Percentiles rank a stretch among this genome's conserved stretches.
Conservation (phyloP, 2,888 invertebrate species). For the Synergus gifuensis region DNA sequence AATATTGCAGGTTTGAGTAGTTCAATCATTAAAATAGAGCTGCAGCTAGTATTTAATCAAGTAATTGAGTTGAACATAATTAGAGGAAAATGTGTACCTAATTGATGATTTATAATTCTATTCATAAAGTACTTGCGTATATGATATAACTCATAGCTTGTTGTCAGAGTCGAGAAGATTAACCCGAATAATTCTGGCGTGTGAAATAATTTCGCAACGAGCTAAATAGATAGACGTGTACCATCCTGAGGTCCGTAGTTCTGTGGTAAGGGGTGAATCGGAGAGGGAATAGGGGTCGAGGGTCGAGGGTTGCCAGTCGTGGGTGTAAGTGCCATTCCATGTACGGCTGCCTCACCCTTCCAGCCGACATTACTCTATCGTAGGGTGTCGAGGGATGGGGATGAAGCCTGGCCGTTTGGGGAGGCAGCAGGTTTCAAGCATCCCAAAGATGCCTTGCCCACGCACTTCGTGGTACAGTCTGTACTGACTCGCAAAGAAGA, state of each 20-base stretch:
- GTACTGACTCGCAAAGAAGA: conserved; percentile 45
- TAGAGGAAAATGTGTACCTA: background rate
- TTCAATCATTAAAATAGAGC: background rate
- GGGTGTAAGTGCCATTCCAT: conserved; percentile 77
- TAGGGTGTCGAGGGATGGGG: conserved; percentile 34
- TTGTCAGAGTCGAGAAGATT: conserved; percentile 10
- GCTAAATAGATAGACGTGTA: conserved; percentile 39
- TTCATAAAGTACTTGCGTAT: conserved; percentile 7
- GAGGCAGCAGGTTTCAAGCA: conserved; percentile 28
- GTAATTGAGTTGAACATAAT: conserved; percentile 11
- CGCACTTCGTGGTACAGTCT: conserved; percentile 46
- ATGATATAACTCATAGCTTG: conserved; percentile 7
- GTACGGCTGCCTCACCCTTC: conserved; percentile 68
- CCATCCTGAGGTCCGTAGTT: conserved; percentile 35
- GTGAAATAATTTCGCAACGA: conserved; percentile 37
- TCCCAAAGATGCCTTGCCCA: conserved; percentile 50
- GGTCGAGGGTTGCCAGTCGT: conserved; percentile 63
- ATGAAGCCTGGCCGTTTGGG: conserved; percentile 28
- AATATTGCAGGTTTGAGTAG: background rate
- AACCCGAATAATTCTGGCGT: conserved; percentile 33
- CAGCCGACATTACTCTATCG: conserved; percentile 34
- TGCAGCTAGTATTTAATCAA: background rate
- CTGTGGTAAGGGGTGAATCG: conserved; percentile 18
- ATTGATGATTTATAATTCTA: conserved; percentile 28
- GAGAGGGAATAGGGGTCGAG: conserved; percentile 52